phyloP scores from a whole-genome alignment of 2,888 invertebrate genomes.

The Sipha maydis region DNA sequence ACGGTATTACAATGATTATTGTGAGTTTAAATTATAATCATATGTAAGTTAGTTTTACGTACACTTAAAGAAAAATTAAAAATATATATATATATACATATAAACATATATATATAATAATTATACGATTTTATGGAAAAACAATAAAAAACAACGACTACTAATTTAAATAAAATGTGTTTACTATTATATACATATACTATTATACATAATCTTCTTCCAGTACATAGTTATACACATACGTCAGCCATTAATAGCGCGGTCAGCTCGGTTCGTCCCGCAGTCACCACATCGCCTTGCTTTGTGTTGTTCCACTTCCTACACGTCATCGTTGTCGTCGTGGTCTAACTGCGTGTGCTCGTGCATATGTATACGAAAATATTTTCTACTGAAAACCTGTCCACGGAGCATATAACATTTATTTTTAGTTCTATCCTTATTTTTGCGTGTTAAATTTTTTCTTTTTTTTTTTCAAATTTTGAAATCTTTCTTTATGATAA shows the following conservation, averaged over 20 bases:
- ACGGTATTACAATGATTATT: not conserved
- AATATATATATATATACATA: not conserved
- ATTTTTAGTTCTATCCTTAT: not conserved
- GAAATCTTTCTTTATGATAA: not conserved
- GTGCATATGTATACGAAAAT: constrained; percentile 3
- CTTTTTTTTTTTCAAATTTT: not conserved
- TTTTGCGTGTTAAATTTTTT: not conserved
- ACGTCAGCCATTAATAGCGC: constrained; percentile 46
- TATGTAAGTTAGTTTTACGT: not conserved
- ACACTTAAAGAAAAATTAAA: not conserved
- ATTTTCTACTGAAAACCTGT: constrained; percentile 14
- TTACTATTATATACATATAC: not conserved
- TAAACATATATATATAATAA: not conserved
- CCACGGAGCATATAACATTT: not conserved
- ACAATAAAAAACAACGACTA: not conserved
- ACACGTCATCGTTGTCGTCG: constrained; percentile 40
- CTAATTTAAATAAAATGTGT: not conserved
- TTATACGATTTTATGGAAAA: not conserved
- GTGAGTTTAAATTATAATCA: not conserved
- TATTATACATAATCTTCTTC: constrained; percentile 14
- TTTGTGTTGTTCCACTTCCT: constrained; percentile 40
- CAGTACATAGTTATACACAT: not conserved
- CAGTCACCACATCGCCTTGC: not conserved
- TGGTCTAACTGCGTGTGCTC: not conserved
- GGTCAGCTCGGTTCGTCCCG: constrained; percentile 5